These are phyloP conservation scores for Leptopilina syphax DNA, from an alignment of 2,888 invertebrate species.

Conservation along the genomic window DNA sequence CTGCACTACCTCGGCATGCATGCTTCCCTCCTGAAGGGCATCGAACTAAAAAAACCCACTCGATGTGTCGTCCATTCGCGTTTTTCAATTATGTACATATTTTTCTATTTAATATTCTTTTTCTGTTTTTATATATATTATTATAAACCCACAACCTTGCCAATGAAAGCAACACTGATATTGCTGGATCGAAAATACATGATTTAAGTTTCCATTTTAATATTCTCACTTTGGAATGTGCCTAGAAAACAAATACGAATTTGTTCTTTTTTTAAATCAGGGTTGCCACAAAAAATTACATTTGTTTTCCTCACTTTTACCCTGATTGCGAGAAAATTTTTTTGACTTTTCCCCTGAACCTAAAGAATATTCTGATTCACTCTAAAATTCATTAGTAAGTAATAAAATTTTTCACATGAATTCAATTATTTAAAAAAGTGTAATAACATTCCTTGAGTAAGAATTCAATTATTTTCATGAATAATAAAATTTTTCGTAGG, in stretches of 20 bases:
- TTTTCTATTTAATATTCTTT: not conserved
- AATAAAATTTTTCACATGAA: too few species aligned
- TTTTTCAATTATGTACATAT: not conserved
- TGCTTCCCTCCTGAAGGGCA: constrained; percentile 73
- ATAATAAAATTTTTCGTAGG: too few species aligned
- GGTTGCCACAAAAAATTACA: too few species aligned
- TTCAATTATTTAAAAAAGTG: too few species aligned
- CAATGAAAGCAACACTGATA: constrained; percentile 46
- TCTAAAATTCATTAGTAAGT: too few species aligned
- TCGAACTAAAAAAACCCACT: constrained; percentile 74
- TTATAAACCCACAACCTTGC: constrained; percentile 42
- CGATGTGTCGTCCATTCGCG: constrained; percentile 55
- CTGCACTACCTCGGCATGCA: constrained; percentile 73
- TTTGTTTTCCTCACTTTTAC: too few species aligned
- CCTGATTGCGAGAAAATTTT: too few species aligned
- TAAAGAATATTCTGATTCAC: too few species aligned
- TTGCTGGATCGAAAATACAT: constrained; percentile 25
- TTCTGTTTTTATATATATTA: not conserved
- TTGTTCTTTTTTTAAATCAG: too few species aligned
- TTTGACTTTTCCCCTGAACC: too few species aligned
- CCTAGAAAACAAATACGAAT: not conserved
- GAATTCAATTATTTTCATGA: too few species aligned
- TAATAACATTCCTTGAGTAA: too few species aligned
- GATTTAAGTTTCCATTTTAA: not conserved
- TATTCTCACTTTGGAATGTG: not conserved